phyloP scores from a whole-genome alignment of 2,113 vertebrate genomes.

The Mesitornis unicolor region DNA sequence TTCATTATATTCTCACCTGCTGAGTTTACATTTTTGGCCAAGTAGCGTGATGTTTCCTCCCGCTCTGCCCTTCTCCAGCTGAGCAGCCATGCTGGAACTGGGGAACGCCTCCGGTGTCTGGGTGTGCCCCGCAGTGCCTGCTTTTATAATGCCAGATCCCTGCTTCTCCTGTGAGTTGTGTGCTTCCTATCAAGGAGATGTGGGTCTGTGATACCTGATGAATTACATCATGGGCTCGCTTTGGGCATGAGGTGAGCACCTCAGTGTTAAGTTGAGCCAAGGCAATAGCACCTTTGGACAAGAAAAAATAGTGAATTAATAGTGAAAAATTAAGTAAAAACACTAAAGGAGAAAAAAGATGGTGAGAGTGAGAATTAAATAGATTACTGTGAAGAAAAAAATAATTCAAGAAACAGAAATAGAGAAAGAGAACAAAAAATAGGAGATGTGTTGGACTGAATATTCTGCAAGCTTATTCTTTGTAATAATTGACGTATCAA shows the following conservation, averaged over 20 bases:
- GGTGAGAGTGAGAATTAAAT: neutral
- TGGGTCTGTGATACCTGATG: neutral
- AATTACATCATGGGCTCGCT: neutral
- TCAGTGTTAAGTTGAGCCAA: neutral
- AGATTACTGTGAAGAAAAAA: neutral
- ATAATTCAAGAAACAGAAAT: neutral
- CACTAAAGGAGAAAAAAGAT: neutral
- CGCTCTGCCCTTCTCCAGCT: neutral
- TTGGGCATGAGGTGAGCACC: neutral
- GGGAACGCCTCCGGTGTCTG: fast-evolving
- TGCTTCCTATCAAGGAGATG: neutral
- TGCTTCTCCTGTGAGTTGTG: neutral
- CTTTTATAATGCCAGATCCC: fast-evolving
- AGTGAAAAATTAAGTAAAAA: neutral
- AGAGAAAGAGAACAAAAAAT: neutral
- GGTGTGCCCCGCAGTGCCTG: neutral
- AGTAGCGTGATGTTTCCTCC: fast-evolving
- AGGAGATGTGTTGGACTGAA: neutral
- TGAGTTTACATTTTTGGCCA: neutral
- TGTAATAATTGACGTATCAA: neutral
- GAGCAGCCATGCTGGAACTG: fast-evolving
- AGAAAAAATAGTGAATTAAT: neutral
- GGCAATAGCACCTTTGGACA: neutral
- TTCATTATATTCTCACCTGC: neutral
- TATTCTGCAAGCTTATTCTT: neutral